Evolutionary conservation across 2,113 vertebrate genomes (phyloP).

Genomic region (Dasyprocta punctata): DNA sequence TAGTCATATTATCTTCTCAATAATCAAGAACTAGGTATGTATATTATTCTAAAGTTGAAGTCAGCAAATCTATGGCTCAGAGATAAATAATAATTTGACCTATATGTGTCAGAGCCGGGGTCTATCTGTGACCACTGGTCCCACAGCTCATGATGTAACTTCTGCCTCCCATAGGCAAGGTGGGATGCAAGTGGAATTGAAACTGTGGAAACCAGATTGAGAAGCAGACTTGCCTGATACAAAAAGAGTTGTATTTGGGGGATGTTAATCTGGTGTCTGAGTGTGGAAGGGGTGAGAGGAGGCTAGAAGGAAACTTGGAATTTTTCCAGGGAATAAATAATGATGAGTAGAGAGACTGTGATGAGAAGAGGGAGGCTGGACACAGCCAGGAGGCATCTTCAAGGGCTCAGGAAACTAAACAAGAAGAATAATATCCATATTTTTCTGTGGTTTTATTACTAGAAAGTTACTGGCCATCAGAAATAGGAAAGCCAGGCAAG

Average conservation of each 20-base stretch:
- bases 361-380: background rate
- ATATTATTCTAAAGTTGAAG: background rate
- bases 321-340: conserved; percentile 1
- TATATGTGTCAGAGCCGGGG: background rate
- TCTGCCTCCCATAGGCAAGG: background rate
- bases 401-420: background rate
- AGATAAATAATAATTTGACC: background rate
- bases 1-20: background rate
- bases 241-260: background rate
- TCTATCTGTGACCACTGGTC: background rate
- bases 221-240: background rate
- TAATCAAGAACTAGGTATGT: background rate
- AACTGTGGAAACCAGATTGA: background rate
- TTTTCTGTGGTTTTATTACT: background rate
- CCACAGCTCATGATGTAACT: background rate
- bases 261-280: background rate
- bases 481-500: background rate
- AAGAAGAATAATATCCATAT: background rate
- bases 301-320: background rate
- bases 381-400: background rate
- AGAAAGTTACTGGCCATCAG: background rate
- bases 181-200: background rate
- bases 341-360: background rate
- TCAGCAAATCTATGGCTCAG: background rate
- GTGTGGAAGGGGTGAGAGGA: background rate